Base-by-base conservation (phyloP, 37 sponge, comb jelly and placozoan genomes). In the Petrosia ficiformis region DNA sequence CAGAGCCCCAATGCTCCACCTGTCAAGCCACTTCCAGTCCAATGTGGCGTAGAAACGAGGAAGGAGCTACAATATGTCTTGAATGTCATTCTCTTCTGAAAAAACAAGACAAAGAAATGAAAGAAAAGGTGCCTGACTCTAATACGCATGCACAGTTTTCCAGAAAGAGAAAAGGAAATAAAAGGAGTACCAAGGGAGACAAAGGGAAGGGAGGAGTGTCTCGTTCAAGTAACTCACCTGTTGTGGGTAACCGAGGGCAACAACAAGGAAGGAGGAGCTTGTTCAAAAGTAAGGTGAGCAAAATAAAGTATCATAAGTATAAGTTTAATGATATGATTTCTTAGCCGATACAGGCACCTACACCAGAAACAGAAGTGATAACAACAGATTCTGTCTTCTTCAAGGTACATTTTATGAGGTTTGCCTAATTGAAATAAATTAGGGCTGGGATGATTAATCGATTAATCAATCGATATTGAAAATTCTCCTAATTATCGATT, bases 31-130 rank as follows among this genome's bases (percentile, higher is more conserved):
- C 70, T 4, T 74, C 75, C 0, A 86, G 86, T 63, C 56, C 80
- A 10, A 70, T 86, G 57, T 86, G 86, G 86, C 74, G 80, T 29
- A 74, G 70, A 4, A 48, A 41, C 42, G 37, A 80, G 39, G 68
- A 59, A 11, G 86, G 86, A 39, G 65, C 43, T 0, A 24, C 80
- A 1, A 5, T 86, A 43, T 86, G 86, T 37, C 65, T 80, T 5
- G 72, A 73, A 11, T 86, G 86, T 39, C 70, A 84, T 44, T 65
- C 37, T 6, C 32, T 26, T 33, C 70, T 77, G 41, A 73, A 29
- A 6, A 39, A 29, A 6, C 14, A 19, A 48, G 54, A 48, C 8
- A 48, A 48, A 48, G 54, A 8, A 48, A 14, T 48, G 14, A n/a
- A n/a, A n/a, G 73, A 80, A 44, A 72, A 52, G 28, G 22, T 32